Base-by-base conservation (phyloP, 2,113 vertebrate genomes). In the Odocoileus virginianus region DNA sequence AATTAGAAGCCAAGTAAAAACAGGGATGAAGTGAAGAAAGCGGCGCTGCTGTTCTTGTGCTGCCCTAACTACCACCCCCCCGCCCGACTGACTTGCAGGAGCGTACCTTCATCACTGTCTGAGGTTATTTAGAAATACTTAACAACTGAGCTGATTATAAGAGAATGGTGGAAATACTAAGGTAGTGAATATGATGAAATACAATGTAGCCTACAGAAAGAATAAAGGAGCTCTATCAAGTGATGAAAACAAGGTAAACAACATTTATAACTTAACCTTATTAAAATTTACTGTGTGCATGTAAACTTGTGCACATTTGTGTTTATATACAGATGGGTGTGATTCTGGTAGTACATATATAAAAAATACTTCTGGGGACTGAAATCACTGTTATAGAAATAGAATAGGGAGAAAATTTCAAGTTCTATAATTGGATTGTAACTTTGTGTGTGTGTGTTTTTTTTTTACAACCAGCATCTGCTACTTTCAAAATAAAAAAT, bases 401-500 rank as follows among this genome's bases (percentile, higher is more conserved):
- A 21, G 36, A 86, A 54, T 52, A 21, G 21, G n/a, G 50, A 95
- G 28, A 89, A 94, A 52, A 91, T 57, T 58, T 81, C 55, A 74
- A 96, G 25, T 58, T 87, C 74, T 78, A 8, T 30, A 52, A 40
- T 57, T 81, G 45, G n/a, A 85, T 27, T 86, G 27, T 54, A 55
- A 89, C 40, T 57, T 84, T 74, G 83, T 92, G 25, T 19, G 58
- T 83, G 6, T 36, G 36, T 36, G 2, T 36, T 89, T 3, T 82
- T 96, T 93, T 87, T 92, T 96, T 95, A 89, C 30, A 90, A 67
- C 30, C 40, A 90, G 64, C 60, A 84, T 78, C 57, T 91, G 82
- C 91, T 79, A 79, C 60, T 90, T 92, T 95, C n/a, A 96, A 95
- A 95, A 89, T 84, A 84, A 96, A 94, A 92, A 93, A 87, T 79